Percentiles rank a stretch among this genome's conserved stretches.
Conservation (phyloP, 1,140 invertebrate species). For the Drosophila seguyi region DNA sequence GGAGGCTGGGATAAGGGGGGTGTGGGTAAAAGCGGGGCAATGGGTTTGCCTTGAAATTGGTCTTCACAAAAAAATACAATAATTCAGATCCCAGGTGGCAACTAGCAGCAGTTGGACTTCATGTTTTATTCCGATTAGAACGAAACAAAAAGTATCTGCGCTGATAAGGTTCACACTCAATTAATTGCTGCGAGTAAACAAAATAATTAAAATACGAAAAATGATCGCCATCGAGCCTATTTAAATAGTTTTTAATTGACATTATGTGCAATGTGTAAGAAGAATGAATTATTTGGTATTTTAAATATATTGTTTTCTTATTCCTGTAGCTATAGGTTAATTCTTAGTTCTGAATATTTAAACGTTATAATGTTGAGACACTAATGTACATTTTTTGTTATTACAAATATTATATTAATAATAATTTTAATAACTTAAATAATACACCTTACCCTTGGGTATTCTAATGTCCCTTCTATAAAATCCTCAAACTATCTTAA, state of each 20-base stretch:
- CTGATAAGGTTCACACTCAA: constrained; percentile 40
- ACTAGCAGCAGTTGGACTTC: not conserved
- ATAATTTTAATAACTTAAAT: not conserved
- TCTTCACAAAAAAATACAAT: not conserved
- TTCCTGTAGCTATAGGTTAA: not conserved
- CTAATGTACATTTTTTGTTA: too few relatives aligned
- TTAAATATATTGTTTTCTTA: not conserved
- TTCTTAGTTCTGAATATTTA: too few relatives aligned
- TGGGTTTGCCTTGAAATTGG: constrained; percentile 55
- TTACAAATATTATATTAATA: too few relatives aligned
- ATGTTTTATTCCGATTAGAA: constrained; percentile 28
- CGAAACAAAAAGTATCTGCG: constrained; percentile 16
- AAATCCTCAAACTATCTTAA: not conserved
- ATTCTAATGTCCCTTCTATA: not conserved
- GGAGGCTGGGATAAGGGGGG: not conserved
- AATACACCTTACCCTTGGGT: not conserved
- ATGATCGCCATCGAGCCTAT: not conserved
- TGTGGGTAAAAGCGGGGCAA: constrained; percentile 16
- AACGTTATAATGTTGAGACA: too few relatives aligned
- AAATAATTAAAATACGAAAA: constrained; percentile 50
- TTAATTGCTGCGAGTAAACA: constrained; percentile 38
- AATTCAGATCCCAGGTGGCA: constrained; percentile 23
- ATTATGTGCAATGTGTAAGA: not conserved
- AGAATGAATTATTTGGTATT: too few relatives aligned
- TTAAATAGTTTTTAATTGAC: constrained; percentile 32